phyloP scores from a whole-genome alignment of 2,888 invertebrate species.

The Apamea crenata region DNA sequence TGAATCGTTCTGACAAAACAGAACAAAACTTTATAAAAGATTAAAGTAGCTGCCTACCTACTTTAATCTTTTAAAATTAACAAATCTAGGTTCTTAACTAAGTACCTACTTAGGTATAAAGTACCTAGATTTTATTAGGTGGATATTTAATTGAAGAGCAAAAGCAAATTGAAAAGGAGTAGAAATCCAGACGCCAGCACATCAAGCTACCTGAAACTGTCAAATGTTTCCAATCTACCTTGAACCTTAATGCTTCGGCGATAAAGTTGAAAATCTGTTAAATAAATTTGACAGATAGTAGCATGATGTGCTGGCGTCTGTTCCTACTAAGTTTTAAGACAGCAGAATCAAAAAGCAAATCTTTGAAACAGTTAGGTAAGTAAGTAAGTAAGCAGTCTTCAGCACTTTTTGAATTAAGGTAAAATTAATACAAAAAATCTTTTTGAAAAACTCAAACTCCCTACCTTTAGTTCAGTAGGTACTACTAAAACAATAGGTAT shows the following conservation, averaged over 20 bases:
- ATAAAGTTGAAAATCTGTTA: too few relatives aligned
- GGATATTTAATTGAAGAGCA: background rate
- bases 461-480: background rate
- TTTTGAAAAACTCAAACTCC: background rate
- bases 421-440: background rate
- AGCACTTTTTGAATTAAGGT: background rate
- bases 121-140: background rate
- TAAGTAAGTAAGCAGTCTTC: background rate
- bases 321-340: too few relatives aligned
- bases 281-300: too few relatives aligned
- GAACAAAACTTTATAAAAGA: background rate
- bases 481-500: constrained; percentile 3
- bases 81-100: too few relatives aligned
- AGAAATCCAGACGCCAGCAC: background rate
- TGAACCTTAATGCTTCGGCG: too few relatives aligned
- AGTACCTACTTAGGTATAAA: background rate
- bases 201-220: too few relatives aligned
- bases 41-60: background rate
- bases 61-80: too few relatives aligned
- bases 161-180: background rate
- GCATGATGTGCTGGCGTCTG: too few relatives aligned
- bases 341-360: background rate
- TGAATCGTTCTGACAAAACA: background rate
- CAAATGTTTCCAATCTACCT: too few relatives aligned
- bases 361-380: background rate